phyloP scores from a whole-genome alignment of 2,113 vertebrate genomes.

The Heterotilapia buettikoferi region DNA sequence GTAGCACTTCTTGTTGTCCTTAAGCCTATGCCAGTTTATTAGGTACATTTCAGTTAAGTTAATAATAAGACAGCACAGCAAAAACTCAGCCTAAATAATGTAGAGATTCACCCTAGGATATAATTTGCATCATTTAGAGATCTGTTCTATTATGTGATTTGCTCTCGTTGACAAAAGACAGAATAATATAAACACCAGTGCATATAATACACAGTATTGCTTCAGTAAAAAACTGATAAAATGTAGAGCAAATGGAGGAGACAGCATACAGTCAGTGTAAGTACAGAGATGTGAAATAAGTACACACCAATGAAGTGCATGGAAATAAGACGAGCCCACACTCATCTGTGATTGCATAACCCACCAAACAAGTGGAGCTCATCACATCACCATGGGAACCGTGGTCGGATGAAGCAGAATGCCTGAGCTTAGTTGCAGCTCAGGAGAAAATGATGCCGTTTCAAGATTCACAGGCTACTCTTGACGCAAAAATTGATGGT shows the following conservation, averaged over 20 bases:
- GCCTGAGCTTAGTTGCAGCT: slow-evolving; percentile 33
- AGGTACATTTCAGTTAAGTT: not conserved
- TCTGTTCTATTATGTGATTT: not conserved
- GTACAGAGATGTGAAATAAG: slow-evolving; percentile 3
- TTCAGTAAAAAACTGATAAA: not conserved
- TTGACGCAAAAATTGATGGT: slow-evolving; percentile 35
- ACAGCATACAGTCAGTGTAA: not conserved
- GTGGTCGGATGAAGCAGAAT: slow-evolving; percentile 57
- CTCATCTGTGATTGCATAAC: slow-evolving; percentile 70
- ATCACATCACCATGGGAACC: slow-evolving; percentile 70
- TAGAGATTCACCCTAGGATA: not conserved
- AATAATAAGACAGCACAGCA: not conserved
- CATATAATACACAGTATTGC: not conserved
- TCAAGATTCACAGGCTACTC: slow-evolving; percentile 30
- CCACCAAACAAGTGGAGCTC: slow-evolving; percentile 63
- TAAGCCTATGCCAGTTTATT: not conserved
- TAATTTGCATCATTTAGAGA: not conserved
- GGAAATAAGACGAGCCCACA: slow-evolving; percentile 67
- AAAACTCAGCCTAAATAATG: not conserved
- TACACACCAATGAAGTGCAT: slow-evolving; percentile 37
- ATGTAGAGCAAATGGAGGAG: not conserved
- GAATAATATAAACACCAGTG: not conserved
- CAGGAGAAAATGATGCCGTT: slow-evolving; percentile 16
- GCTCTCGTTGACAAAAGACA: not conserved
- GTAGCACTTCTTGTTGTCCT: not conserved